Conservation (phyloP, 2,888 invertebrate genomes). For the Eupsilia transversa region DNA sequence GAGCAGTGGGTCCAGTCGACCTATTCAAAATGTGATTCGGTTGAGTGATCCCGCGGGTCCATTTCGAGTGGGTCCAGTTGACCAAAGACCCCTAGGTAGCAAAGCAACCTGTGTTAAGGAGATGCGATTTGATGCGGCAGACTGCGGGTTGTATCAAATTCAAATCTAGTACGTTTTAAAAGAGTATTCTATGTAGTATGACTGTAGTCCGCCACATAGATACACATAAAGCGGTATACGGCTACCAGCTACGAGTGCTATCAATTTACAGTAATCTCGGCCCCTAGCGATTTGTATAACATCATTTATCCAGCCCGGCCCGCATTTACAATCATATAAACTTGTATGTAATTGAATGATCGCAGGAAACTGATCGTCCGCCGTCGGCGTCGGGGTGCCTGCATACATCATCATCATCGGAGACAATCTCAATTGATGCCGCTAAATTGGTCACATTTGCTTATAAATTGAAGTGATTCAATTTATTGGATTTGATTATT, state of each 20-base stretch:
- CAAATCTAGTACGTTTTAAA: slow-evolving; percentile 4
- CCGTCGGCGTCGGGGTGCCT: slow-evolving; percentile 78
- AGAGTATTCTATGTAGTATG: not conserved
- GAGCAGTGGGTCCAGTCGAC: too few species aligned
- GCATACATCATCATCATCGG: slow-evolving; percentile 83
- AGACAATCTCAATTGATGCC: slow-evolving; percentile 81
- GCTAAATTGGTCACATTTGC: slow-evolving; percentile 74
- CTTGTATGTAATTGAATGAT: slow-evolving; percentile 84
- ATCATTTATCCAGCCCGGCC: slow-evolving; percentile 73
- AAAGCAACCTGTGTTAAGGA: too few species aligned
- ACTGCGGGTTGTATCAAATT: too few species aligned
- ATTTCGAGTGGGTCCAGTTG: too few species aligned
- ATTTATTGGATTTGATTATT: slow-evolving; percentile 67
- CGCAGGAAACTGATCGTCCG: slow-evolving; percentile 81
- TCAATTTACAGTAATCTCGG: slow-evolving; percentile 78
- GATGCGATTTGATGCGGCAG: too few species aligned
- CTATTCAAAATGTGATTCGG: too few species aligned
- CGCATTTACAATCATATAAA: slow-evolving; percentile 75
- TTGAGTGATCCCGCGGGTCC: too few species aligned
- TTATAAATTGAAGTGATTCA: slow-evolving; percentile 66
- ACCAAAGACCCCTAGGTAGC: too few species aligned
- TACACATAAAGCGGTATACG: slow-evolving; percentile 57
- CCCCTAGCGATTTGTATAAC: slow-evolving; percentile 74
- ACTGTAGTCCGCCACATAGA: not conserved
- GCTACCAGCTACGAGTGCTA: slow-evolving; percentile 67